Percentiles rank a stretch among this genome's conserved stretches.
Conservation (phyloP, 1,140 invertebrate genomes). For the Ganaspis sp. region DNA sequence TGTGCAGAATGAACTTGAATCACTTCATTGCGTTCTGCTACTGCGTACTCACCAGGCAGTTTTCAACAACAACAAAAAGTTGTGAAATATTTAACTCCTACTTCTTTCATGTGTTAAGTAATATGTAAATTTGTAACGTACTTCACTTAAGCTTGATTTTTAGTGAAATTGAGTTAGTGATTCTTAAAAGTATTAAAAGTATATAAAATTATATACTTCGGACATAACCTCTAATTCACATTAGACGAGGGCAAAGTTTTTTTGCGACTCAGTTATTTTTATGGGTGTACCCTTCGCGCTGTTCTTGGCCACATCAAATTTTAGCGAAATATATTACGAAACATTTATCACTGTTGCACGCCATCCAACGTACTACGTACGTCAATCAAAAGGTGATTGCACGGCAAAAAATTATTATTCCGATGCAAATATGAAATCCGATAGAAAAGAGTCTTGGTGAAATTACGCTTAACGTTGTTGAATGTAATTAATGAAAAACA, state of each 20-base stretch:
- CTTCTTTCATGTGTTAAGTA: neutral
- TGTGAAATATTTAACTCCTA: neutral
- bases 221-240: neutral
- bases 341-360: neutral
- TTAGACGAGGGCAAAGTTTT: neutral
- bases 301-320: neutral
- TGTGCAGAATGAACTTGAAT: neutral
- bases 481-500: neutral
- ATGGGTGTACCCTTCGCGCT: neutral
- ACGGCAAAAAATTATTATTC: neutral
- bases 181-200: neutral
- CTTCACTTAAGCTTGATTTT: neutral
- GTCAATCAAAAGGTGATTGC: conserved; percentile 13
- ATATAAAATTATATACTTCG: neutral
- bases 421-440: neutral
- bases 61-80: neutral
- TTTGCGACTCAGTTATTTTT: conserved; percentile 1
- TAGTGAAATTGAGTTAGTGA: neutral
- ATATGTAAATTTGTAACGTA: neutral
- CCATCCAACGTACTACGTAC: neutral
- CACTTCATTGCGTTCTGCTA: neutral
- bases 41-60: neutral
- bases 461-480: conserved; percentile 5
- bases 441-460: neutral
- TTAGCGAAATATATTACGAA: neutral